Conservation (phyloP, 1,140 invertebrate genomes). For the Epicauta chinensis region DNA sequence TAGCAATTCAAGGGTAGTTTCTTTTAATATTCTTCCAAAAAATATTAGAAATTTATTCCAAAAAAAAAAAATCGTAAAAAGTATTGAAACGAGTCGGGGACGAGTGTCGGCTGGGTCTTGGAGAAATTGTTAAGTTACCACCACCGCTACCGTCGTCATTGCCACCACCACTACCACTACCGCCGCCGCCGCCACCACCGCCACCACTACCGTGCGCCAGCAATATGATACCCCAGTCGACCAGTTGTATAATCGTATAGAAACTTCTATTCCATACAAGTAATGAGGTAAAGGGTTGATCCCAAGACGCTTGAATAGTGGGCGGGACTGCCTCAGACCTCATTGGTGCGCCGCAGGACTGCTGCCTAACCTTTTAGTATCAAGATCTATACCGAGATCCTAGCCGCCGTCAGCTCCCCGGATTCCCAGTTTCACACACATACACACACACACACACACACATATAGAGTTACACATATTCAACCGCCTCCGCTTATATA, state of each 20-base stretch:
- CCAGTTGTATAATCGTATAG: conserved; percentile 21
- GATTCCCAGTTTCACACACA: conserved; percentile 7
- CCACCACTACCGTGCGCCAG: too few relatives aligned
- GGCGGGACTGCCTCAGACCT: conserved; percentile 39
- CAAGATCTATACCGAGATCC: conserved; percentile 37
- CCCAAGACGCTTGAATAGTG: conserved; percentile 41
- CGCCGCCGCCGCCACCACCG: too few relatives aligned
- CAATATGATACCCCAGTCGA: conserved; percentile 23
- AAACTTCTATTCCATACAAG: conserved; percentile 2
- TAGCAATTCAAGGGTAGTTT: too few relatives aligned
- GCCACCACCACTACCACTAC: too few relatives aligned
- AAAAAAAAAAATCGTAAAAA: too few relatives aligned
- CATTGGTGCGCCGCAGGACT: conserved; percentile 40
- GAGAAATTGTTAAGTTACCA: too few relatives aligned
- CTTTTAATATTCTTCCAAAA: too few relatives aligned
- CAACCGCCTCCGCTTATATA: conserved; percentile 1
- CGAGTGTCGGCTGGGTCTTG: too few relatives aligned
- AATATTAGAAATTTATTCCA: too few relatives aligned
- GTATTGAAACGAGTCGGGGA: too few relatives aligned
- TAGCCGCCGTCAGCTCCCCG: conserved; percentile 13
- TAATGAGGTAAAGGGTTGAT: conserved; percentile 34
- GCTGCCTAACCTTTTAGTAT: conserved; percentile 37
- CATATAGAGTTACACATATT: neutral
- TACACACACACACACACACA: neutral
- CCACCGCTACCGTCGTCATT: too few relatives aligned